phyloP scores from a whole-genome alignment of 2,888 invertebrate genomes.

The Caprella mutica region DNA sequence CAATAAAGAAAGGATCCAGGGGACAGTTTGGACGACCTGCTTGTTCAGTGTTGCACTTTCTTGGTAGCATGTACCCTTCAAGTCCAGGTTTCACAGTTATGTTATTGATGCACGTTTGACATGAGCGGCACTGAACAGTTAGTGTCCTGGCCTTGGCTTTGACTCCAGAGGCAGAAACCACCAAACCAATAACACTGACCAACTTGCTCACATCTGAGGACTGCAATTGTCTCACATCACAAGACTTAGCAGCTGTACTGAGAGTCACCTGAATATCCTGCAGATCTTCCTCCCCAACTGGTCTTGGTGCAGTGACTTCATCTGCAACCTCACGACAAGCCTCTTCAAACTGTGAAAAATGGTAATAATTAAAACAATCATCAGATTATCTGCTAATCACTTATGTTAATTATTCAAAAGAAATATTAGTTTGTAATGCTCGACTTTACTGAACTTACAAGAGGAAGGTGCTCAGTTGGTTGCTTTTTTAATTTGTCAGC shows the following conservation, averaged over 20 bases:
- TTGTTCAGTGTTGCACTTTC: conserved; percentile 88
- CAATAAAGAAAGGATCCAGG: conserved; percentile 92
- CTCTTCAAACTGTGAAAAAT: conserved; percentile 62
- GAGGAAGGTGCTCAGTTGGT: conserved; percentile 81
- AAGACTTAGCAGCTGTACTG: conserved; percentile 68
- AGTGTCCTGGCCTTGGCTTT: conserved; percentile 91
- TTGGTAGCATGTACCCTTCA: conserved; percentile 88
- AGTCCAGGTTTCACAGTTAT: conserved; percentile 84
- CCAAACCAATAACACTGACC: conserved; percentile 90
- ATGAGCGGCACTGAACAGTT: conserved; percentile 89
- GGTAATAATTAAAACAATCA: too few species aligned
- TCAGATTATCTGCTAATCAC: too few species aligned
- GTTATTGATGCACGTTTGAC: conserved; percentile 77
- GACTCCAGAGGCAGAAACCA: conserved; percentile 85
- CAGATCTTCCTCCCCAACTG: conserved; percentile 75
- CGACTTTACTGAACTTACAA: conserved; percentile 51
- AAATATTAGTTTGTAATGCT: too few species aligned
- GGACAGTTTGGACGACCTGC: conserved; percentile 87
- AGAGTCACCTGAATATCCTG: conserved; percentile 87
- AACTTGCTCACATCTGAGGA: conserved; percentile 85
- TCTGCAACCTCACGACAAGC: conserved; percentile 93
- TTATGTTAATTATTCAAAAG: too few species aligned
- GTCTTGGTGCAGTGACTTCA: conserved; percentile 86
- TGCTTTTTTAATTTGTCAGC: conserved; percentile 83
- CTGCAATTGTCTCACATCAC: conserved; percentile 69